These are phyloP conservation scores for Heterodera filipjevi DNA, from an alignment of 2,888 invertebrate species.

Conservation along the genomic window DNA sequence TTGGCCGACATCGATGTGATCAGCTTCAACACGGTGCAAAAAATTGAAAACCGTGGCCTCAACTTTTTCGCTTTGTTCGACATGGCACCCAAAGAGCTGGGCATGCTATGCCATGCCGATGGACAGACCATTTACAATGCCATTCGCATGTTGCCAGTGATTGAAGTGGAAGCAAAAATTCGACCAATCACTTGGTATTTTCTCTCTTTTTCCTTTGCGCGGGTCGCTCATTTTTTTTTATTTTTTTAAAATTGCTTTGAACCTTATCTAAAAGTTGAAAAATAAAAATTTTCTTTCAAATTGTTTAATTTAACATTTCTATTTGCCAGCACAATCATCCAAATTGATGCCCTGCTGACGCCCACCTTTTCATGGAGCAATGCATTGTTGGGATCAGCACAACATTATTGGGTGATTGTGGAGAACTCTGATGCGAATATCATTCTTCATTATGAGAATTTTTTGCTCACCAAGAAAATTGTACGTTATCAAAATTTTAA, in stretches of 20 bases:
- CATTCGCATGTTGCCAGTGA: constrained; percentile 81
- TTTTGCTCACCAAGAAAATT: constrained; percentile 81
- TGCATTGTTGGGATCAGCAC: constrained; percentile 76
- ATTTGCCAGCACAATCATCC: constrained; percentile 66
- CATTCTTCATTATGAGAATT: constrained; percentile 93
- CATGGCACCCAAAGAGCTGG: constrained; percentile 84
- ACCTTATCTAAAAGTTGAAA: too few relatives aligned
- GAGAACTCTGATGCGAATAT: constrained; percentile 91
- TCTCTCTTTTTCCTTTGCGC: background rate
- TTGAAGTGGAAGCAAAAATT: constrained; percentile 81
- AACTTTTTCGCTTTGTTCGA: constrained; percentile 78
- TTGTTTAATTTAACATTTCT: too few relatives aligned
- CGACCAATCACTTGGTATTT: constrained; percentile 84
- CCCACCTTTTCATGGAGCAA: constrained; percentile 71
- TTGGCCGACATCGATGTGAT: constrained; percentile 69
- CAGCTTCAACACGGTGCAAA: constrained; percentile 34
- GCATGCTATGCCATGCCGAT: constrained; percentile 67
- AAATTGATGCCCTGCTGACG: constrained; percentile 55
- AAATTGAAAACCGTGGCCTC: constrained; percentile 40
- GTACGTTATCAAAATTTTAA: constrained; percentile 67
- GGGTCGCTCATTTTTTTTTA: background rate
- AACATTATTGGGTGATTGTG: constrained; percentile 96
- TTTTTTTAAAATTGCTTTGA: too few relatives aligned
- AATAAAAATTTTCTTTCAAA: too few relatives aligned
- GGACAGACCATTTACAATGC: constrained; percentile 75